Base-by-base conservation (phyloP, 2,113 vertebrate species). In the Herpetotheres cachinnans region DNA sequence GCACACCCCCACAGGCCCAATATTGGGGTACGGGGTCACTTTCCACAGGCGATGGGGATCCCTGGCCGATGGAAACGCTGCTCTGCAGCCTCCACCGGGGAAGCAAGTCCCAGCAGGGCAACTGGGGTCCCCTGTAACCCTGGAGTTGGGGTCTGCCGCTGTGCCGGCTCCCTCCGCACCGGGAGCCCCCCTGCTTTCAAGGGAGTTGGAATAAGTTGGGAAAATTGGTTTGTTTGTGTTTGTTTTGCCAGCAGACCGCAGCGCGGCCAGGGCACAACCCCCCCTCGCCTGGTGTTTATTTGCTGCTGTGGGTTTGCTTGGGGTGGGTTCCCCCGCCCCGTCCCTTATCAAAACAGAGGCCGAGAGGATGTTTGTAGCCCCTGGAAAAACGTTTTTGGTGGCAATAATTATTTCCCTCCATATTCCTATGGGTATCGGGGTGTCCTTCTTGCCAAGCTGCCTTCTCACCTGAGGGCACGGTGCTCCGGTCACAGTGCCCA, bases 401-500 rank as follows among this genome's bases (percentile, higher is more conserved):
- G 10, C 0, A 8, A 16, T 22, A 16, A 70, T 4, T 0, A 3
- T 67, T 73, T 56, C 77, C 77, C 59, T 67, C n/a, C 42, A 6
- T 10, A 25, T 25, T 71, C 24, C 54, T 25, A 16, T 1, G 10
- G 65, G 54, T 62, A 32, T 62, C 0, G 7, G 42, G 27, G 29
- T 32, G 65, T 49, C 4, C 13, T 49, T 79, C 27, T 47, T 12
- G 77, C 86, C 13, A 65, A 72, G 98, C 91, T 95, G 93, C 93
- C 98, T 98, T 94, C 99, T 99, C 99, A 99, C 99, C 99, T 99
- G 99, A 99, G 98, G 99, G 99, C 97, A 99, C 99, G 0, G 99
- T 99, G 99, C 99, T 99, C 94, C 99, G 98, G 98, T 99, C 99
- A 34, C 99, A 99, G 98, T 99, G 99, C 8, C 99, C 99, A 16